Evolutionary conservation across 2,113 vertebrate genomes (phyloP), one percentile per base, ranked within the genome.

Genomic region (Rhagologus leucostigma): DNA sequence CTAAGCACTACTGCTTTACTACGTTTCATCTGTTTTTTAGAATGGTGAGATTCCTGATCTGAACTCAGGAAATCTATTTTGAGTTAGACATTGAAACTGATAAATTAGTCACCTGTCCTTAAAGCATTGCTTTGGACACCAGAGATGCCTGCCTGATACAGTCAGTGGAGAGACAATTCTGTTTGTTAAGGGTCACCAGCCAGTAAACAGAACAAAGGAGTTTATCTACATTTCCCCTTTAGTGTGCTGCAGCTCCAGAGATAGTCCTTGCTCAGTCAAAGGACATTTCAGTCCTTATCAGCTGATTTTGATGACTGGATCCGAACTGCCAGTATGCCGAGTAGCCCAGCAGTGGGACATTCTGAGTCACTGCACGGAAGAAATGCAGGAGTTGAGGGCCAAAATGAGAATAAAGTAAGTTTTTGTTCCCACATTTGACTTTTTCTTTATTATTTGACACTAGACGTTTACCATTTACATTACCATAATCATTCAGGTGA

Each of bases 181-280:
- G 75, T 79, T 92, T 65, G 71, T 57, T 74, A 49, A 79, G 55
- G 5, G 27, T 46, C 67, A 69, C 37, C 53, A 83, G 26, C 19
- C 59, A 62, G 47, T 37, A 86, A 86, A 52, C 73, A 96, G 33
- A 93, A 46, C 46, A 83, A 76, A 87, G 15, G 6, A 80, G 29
- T 84, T 90, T 92, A 86, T 90, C 89, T 94, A 23, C 32, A 21
- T 76, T 80, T 85, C 67, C 44, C 22, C 19, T 87, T 60, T 16
- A 82, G 53, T n/a, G 22, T 13, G 11, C 78, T 80, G 46, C 22
- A 63, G 50, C 46, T 74, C 19, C 50, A 87, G 62, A 63, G 53
- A 83, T 30, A 85, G n/a, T 20, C 30, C 21, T 42, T 39, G 35
- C 26, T 80, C 55, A 55, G 77, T 21, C 30, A 90, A 69, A 79